phyloP scores from a whole-genome alignment of 2,113 vertebrate species.

The Cyanoramphus novaezelandiae region DNA sequence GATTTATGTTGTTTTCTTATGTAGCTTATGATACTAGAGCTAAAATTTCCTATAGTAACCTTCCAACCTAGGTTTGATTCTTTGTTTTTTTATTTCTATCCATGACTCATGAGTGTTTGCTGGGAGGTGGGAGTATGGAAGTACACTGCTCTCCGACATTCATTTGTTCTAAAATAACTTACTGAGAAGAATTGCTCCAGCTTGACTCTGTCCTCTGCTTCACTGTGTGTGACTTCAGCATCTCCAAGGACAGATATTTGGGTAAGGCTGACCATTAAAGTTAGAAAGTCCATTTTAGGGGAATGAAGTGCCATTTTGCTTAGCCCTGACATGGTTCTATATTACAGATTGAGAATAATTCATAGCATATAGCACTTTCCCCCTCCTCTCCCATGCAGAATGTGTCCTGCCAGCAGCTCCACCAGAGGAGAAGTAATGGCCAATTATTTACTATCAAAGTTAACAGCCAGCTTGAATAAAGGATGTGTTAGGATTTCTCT shows the following conservation, averaged over 20 bases:
- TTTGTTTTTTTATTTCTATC: not conserved
- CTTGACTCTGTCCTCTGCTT: not conserved
- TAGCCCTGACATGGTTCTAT: not conserved
- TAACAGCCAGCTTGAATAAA: slow-evolving; percentile 11
- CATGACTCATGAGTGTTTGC: not conserved
- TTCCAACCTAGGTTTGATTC: not conserved
- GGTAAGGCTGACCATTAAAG: not conserved
- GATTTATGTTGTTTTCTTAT: not conserved
- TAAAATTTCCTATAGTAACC: not conserved
- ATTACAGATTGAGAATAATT: not conserved
- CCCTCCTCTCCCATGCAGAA: not conserved
- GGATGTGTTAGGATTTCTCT: not conserved
- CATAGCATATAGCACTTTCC: not conserved
- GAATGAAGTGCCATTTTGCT: not conserved
- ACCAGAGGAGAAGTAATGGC: not conserved
- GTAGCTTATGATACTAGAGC: not conserved
- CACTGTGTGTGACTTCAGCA: not conserved
- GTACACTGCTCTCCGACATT: not conserved
- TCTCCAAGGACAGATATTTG: not conserved
- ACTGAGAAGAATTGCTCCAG: not conserved
- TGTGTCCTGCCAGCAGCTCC: not conserved
- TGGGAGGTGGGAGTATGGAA: not conserved
- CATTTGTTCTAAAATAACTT: not conserved
- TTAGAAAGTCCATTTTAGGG: not conserved
- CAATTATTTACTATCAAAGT: not conserved